Conservation (phyloP, 2,797 vertebrate genomes). For the Pagetopsis macropterus region DNA sequence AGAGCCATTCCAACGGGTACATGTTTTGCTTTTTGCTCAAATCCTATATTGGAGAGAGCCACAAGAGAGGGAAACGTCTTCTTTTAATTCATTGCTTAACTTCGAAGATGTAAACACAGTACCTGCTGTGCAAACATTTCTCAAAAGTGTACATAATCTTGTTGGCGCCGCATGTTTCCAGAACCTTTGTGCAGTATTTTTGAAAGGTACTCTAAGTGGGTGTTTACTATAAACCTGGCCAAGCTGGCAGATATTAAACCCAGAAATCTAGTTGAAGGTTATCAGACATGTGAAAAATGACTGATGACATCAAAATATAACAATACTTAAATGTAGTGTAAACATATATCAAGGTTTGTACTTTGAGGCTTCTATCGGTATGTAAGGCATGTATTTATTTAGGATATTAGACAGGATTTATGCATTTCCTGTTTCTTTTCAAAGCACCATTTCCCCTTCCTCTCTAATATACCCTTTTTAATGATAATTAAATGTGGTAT, state of each 20-base stretch:
- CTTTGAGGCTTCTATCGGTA: too few relatives aligned
- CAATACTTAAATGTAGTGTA: too few relatives aligned
- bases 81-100: conserved; percentile 46
- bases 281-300: neutral
- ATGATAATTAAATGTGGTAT: too few relatives aligned
- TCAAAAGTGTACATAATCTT: conserved; percentile 27
- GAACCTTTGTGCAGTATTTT: neutral
- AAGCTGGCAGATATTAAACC: neutral
- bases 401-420: too few relatives aligned
- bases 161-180: neutral
- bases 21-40: conserved; percentile 31
- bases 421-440: too few relatives aligned
- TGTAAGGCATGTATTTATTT: too few relatives aligned
- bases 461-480: too few relatives aligned
- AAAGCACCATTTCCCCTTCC: too few relatives aligned
- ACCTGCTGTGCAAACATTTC: conserved; percentile 46
- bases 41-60: conserved; percentile 35
- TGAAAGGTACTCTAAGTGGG: neutral
- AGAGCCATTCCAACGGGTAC: conserved; percentile 16
- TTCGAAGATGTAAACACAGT: conserved; percentile 42
- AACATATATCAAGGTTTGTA: too few relatives aligned
- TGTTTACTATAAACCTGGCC: neutral
- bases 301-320: too few relatives aligned
- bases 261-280: neutral
- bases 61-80: conserved; percentile 23